A percentile compares a stretch with the other conserved stretches of the same genome.
Evolutionary conservation across 2,888 invertebrate species (phyloP).

Genomic region (Leucoma salicis): DNA sequence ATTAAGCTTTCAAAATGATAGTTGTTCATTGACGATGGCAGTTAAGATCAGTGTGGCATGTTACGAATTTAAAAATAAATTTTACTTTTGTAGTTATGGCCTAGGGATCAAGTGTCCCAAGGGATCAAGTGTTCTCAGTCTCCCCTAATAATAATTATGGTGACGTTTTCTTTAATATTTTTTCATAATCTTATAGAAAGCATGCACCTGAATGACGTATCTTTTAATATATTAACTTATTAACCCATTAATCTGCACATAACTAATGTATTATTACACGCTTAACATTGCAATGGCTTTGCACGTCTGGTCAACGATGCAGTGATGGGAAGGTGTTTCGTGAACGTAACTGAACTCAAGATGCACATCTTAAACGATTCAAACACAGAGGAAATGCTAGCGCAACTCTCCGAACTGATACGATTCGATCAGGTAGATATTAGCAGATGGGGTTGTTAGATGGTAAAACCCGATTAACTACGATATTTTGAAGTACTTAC

Average conservation of each 20-base stretch:
- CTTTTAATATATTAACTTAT: not conserved
- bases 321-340: constrained; percentile 70
- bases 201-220: too few relatives aligned
- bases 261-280: constrained; percentile 16
- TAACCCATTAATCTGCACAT: constrained; percentile 8
- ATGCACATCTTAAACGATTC: constrained; percentile 26
- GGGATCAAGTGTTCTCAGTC: too few relatives aligned
- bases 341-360: constrained; percentile 51
- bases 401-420: constrained; percentile 51
- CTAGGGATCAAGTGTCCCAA: too few relatives aligned
- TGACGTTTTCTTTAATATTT: too few relatives aligned
- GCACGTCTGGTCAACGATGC: constrained; percentile 40
- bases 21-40: too few relatives aligned
- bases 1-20: too few relatives aligned
- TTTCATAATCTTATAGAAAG: too few relatives aligned
- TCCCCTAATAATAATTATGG: too few relatives aligned
- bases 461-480: not conserved
- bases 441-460: constrained; percentile 5
- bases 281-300: constrained; percentile 36
- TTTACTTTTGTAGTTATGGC: too few relatives aligned
- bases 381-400: constrained; percentile 35
- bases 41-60: too few relatives aligned
- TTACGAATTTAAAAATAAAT: too few relatives aligned
- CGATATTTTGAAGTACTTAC: not conserved
- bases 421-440: constrained; percentile 61